Evolutionary conservation across 1,140 invertebrate species (phyloP), one percentile per base, ranked within the genome.

Genomic region (Achatina immaculata): DNA sequence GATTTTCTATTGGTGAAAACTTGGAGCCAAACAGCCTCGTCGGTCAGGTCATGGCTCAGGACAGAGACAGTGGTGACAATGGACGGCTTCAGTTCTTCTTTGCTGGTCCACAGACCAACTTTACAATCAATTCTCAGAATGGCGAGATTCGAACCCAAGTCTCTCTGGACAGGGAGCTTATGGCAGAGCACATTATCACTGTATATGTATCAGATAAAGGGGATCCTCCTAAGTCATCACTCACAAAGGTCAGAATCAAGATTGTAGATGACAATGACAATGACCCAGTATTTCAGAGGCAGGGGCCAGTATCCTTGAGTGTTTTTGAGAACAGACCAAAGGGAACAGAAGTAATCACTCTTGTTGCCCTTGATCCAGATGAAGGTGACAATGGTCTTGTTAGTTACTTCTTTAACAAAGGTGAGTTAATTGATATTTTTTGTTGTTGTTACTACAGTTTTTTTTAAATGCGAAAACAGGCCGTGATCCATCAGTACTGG

Each of bases 331-430:
- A 99, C 92, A 92, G 95, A 77, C 93, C 94, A 0, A 92, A 94
- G 31, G 97, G 89, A 40, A 85, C 96, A 72, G 96, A 96, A 93
- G 97, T 99, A 78, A 97, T 96, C 36, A 96, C 98, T 92, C 96
- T 99, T 84, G 96, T 97, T 90, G 97, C 98, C 36, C 96, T 97
- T 69, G 98, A 99, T 92, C 97, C 96, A 90, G 98, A 99, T 82
- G 81, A 81, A 21, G 85, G 85, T 9, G 84, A 86, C 51, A 91
- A 91, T 86, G 88, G 88, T 28, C 85, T 85, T 4, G 84, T 91
- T 24, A 81, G 86, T 0, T 91, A 88, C 69, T 83, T 28, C 48
- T 83, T 88, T 38, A 82, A 82, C 45, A 21, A 72, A 77, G 80
- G 86, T 87, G 62, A 84, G 78, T 38, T 19, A 36, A 69, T 55